Conservation (phyloP, 2,797 vertebrate genomes). For the Furcifer pardalis region DNA sequence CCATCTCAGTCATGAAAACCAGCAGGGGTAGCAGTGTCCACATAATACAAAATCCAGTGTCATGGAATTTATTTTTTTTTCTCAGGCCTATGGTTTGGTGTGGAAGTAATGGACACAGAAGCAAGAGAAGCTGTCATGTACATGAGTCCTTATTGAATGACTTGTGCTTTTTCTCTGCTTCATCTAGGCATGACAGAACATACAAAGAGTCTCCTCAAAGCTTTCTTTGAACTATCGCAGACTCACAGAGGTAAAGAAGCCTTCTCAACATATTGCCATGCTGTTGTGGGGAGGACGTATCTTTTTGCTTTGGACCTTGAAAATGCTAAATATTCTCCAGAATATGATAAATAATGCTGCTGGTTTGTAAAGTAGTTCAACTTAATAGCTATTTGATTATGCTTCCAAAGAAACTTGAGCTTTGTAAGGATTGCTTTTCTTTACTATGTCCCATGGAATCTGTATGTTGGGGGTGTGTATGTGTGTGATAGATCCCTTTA, state of each 20-base stretch:
- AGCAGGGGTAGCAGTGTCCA: not conserved
- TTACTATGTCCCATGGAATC: not conserved
- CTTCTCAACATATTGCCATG: not conserved
- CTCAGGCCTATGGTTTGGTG: not conserved
- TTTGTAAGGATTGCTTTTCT: not conserved
- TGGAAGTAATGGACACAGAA: not conserved
- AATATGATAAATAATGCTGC: not conserved
- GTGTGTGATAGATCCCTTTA: too few relatives aligned
- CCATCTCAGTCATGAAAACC: not conserved
- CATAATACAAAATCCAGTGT: not conserved
- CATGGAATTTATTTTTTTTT: not conserved
- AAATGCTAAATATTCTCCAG: not conserved
- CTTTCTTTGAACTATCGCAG: slow-evolving; percentile 97
- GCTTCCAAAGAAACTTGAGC: not conserved
- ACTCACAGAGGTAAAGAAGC: slow-evolving; percentile 90
- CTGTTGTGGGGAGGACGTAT: not conserved
- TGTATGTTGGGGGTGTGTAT: too few relatives aligned
- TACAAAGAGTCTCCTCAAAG: slow-evolving; percentile 92
- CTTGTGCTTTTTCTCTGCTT: slow-evolving; percentile 29
- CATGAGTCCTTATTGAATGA: not conserved
- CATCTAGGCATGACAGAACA: slow-evolving; percentile 93
- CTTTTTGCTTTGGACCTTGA: not conserved
- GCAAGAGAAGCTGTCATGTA: not conserved
- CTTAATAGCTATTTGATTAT: not conserved
- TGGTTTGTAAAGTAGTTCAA: not conserved